phyloP scores from a whole-genome alignment of 2,113 vertebrate species.

The Lutjanus erythropterus region DNA sequence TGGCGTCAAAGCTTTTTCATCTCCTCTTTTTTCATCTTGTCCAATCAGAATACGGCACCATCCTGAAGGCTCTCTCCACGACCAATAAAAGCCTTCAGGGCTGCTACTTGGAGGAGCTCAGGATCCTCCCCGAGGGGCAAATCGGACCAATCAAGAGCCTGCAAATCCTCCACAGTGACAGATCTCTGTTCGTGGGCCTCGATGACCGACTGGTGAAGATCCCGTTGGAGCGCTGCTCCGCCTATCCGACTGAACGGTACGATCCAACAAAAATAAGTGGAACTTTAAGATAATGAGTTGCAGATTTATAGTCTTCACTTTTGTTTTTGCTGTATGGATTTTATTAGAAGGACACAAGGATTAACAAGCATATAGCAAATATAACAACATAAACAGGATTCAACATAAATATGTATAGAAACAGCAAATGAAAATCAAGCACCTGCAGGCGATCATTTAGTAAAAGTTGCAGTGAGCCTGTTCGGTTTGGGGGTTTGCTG shows the following conservation, averaged over 20 bases:
- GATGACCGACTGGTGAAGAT: constrained; percentile 90
- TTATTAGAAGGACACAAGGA: background rate
- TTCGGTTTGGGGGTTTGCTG: background rate
- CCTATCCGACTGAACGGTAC: constrained; percentile 88
- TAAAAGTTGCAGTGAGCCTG: background rate
- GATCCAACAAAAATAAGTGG: background rate
- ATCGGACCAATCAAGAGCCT: constrained; percentile 89
- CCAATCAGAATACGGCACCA: constrained; percentile 91
- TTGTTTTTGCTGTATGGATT: background rate
- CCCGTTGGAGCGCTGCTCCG: constrained; percentile 91
- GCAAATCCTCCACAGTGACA: constrained; percentile 91
- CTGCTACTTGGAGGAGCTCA: constrained; percentile 94
- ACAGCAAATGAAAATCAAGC: background rate
- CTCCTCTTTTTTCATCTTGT: background rate
- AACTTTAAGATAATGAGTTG: background rate
- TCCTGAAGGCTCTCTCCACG: constrained; percentile 93
- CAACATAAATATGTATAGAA: background rate
- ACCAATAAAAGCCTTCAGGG: constrained; percentile 87
- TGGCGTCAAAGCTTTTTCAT: too few species aligned
- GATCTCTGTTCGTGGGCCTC: constrained; percentile 92
- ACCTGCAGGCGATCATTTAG: background rate
- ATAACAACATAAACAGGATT: background rate
- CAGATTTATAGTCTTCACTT: background rate
- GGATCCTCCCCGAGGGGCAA: constrained; percentile 87
- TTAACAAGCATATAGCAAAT: background rate